These are phyloP conservation scores for Potorous gilbertii DNA, from an alignment of 2,797 vertebrate genomes.

Conservation along the genomic window DNA sequence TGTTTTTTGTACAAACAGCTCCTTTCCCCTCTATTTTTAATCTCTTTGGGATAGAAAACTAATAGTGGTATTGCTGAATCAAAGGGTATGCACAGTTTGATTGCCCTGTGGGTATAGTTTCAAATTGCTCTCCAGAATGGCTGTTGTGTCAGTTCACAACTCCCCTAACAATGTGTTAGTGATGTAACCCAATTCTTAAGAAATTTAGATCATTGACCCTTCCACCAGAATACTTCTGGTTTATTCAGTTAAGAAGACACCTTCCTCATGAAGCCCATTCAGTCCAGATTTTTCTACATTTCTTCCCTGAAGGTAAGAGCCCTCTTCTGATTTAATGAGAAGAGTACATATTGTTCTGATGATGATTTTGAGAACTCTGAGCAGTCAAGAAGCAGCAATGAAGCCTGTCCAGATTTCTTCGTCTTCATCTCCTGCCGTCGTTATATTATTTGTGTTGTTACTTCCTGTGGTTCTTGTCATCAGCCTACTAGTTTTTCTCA, in stretches of 20 bases:
- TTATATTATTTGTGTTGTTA: constrained; percentile 27
- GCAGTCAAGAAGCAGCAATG: neutral
- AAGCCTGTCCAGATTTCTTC: neutral
- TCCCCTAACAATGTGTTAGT: too few species aligned
- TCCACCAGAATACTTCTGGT: neutral
- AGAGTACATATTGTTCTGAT: constrained; percentile 9
- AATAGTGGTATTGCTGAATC: neutral
- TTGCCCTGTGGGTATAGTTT: neutral
- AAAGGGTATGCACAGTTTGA: neutral
- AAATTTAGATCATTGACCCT: neutral
- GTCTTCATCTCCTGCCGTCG: neutral
- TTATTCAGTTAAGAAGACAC: neutral
- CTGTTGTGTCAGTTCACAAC: neutral
- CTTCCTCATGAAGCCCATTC: neutral
- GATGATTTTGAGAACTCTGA: neutral
- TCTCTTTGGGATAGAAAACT: neutral
- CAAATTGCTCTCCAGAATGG: neutral
- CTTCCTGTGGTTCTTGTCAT: constrained; percentile 20
- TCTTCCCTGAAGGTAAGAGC: neutral
- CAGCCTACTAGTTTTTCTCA: constrained; percentile 13
- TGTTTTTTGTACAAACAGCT: neutral
- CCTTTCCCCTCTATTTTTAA: too few species aligned
- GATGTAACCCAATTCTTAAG: neutral
- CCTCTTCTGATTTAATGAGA: constrained; percentile 6
- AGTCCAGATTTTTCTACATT: neutral